These are phyloP conservation scores for Troilus luridus DNA, from an alignment of 2,888 invertebrate genomes.

Conservation along the genomic window DNA sequence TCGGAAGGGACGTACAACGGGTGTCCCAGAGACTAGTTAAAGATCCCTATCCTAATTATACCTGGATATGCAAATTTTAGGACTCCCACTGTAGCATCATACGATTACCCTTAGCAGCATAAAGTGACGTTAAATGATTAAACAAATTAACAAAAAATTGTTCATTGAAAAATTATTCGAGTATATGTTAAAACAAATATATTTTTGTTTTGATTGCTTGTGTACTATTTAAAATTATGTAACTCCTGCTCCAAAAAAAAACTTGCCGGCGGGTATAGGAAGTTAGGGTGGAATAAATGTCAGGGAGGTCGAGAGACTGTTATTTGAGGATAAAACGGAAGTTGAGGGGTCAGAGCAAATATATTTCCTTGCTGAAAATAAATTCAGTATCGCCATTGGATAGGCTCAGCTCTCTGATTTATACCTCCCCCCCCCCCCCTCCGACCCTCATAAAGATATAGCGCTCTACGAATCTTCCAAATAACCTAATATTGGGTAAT, in stretches of 20 bases:
- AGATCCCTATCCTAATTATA: too few species aligned
- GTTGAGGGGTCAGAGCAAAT: constrained; percentile 39
- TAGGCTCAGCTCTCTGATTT: constrained; percentile 40
- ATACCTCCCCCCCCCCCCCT: not conserved
- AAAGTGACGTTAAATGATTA: too few species aligned
- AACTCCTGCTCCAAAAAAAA: not conserved
- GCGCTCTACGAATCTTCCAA: constrained; percentile 34
- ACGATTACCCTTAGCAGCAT: too few species aligned
- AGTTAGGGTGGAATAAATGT: constrained; percentile 32
- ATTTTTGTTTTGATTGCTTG: not conserved
- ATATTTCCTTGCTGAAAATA: constrained; percentile 44
- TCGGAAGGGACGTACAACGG: too few species aligned
- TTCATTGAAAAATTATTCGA: too few species aligned
- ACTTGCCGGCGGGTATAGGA: not conserved
- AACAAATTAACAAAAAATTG: too few species aligned
- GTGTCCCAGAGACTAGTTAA: too few species aligned
- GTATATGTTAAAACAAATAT: too few species aligned
- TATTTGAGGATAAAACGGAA: constrained; percentile 33
- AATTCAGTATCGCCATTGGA: constrained; percentile 44
- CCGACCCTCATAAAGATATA: constrained; percentile 32
- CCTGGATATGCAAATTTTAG: too few species aligned
- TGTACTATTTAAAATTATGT: constrained; percentile 6
- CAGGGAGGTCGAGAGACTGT: constrained; percentile 27
- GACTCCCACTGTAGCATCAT: too few species aligned
- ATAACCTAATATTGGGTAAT: constrained; percentile 35